Evolutionary conservation across 2,888 invertebrate genomes (phyloP).

Genomic region (Linnaemya vulpina): DNA sequence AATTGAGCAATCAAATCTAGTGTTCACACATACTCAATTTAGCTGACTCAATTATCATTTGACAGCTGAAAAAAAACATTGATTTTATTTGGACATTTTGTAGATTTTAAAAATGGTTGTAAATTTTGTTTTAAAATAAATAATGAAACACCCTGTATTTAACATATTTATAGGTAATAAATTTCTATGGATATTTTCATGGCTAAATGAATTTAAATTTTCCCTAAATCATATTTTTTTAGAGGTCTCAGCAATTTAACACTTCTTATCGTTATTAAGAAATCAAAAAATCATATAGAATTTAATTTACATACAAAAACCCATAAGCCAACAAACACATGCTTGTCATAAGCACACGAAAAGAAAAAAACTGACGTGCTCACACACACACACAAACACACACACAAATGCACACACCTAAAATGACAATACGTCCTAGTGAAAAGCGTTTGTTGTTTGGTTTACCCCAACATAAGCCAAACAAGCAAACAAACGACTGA

Average conservation of each 20-base stretch:
- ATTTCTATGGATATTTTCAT: constrained; percentile 42
- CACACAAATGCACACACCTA: not conserved
- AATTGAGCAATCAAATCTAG: no score
- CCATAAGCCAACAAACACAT: constrained; percentile 49
- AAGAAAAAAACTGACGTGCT: not conserved
- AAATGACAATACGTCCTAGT: constrained; percentile 1
- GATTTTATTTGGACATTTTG: no score
- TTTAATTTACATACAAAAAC: constrained; percentile 59
- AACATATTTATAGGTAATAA: constrained; percentile 61
- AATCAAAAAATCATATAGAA: constrained; percentile 65
- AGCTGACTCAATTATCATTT: no score
- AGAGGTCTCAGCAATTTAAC: constrained; percentile 69
- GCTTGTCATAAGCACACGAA: constrained; percentile 36
- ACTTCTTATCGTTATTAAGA: constrained; percentile 72
- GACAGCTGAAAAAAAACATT: no score
- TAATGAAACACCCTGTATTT: no score
- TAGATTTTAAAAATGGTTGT: no score
- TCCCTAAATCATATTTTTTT: constrained; percentile 23
- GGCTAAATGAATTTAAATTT: constrained; percentile 56
- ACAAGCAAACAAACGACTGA: constrained; percentile 18
- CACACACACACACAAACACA: not conserved
- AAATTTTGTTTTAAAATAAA: no score
- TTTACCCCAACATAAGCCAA: constrained; percentile 48
- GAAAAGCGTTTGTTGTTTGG: constrained; percentile 56
- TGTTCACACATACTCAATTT: no score